Evolutionary conservation across 1,140 invertebrate species (phyloP).

Genomic region (Anastrepha obliqua): DNA sequence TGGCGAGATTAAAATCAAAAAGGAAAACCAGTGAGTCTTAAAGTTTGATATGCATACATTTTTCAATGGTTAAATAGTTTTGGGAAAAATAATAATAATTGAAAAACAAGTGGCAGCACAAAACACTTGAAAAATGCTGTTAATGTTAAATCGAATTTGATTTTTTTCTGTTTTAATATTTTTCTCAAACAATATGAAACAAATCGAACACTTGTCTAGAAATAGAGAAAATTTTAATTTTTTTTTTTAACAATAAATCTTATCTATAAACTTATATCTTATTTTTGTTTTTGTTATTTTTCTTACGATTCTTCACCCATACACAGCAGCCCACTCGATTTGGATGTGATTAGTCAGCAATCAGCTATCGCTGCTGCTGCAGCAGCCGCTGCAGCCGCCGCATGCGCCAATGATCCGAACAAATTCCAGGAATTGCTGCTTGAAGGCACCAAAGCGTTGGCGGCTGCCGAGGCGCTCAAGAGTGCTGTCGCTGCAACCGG

Average conservation of each 20-base stretch:
- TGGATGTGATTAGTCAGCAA: constrained; percentile 71
- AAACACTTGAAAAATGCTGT: neutral
- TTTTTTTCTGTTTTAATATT: neutral
- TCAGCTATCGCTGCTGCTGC: constrained; percentile 69
- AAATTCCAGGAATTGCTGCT: constrained; percentile 85
- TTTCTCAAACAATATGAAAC: neutral
- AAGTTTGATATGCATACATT: constrained; percentile 33
- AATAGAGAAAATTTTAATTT: constrained; percentile 1
- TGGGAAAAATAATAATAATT: constrained; percentile 1
- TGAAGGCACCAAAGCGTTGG: constrained; percentile 84
- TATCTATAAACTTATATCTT: constrained; percentile 12
- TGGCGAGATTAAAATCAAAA: constrained; percentile 71
- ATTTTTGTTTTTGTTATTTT: constrained; percentile 49
- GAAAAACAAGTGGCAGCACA: neutral
- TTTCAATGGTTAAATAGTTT: neutral
- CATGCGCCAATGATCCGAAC: constrained; percentile 77
- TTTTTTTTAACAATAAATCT: neutral
- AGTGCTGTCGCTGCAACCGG: constrained; percentile 52
- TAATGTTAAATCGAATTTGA: neutral
- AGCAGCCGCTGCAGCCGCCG: constrained; percentile 69
- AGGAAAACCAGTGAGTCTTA: constrained; percentile 71
- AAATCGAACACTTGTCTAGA: neutral
- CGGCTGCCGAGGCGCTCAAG: constrained; percentile 77
- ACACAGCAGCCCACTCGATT: constrained; percentile 67
- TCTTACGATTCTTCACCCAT: neutral